Evolutionary conservation across 2,888 invertebrate species (phyloP).

Genomic region (Malthinus flaveolus): DNA sequence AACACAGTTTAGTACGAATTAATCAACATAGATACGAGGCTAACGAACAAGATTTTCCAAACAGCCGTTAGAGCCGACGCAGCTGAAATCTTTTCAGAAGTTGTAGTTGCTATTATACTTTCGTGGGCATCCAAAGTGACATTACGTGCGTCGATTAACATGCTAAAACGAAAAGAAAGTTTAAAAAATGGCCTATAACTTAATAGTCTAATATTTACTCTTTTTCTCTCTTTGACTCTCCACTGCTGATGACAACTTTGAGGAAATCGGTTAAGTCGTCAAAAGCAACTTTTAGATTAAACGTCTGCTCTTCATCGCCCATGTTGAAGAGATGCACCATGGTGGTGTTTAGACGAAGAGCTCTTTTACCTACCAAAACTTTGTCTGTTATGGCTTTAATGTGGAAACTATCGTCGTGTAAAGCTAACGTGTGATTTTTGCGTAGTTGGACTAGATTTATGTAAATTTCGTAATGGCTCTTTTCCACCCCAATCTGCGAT

Average conservation of each 20-base stretch:
- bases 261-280: background rate
- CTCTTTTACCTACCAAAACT: conserved; percentile 35
- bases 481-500: conserved; percentile 51
- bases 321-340: conserved; percentile 48
- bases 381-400: conserved; percentile 12
- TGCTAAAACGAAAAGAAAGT: conserved; percentile 49
- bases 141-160: conserved; percentile 46
- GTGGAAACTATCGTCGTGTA: background rate
- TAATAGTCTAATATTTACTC: too few relatives aligned
- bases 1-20: too few relatives aligned
- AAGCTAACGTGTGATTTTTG: background rate
- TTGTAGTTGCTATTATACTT: conserved; percentile 27
- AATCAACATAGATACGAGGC: too few relatives aligned
- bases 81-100: too few relatives aligned
- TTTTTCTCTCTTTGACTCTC: conserved; percentile 18
- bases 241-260: conserved; percentile 18
- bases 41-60: too few relatives aligned
- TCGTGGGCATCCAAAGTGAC: conserved; percentile 53
- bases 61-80: too few relatives aligned
- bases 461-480: conserved; percentile 68
- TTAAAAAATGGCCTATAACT: too few relatives aligned
- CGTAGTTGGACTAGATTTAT: background rate
- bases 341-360: conserved; percentile 16
- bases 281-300: conserved; percentile 57
- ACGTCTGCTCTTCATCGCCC: conserved; percentile 55